Evolutionary conservation across 2,888 invertebrate species (phyloP).

Genomic region (Platycheirus albimanus): DNA sequence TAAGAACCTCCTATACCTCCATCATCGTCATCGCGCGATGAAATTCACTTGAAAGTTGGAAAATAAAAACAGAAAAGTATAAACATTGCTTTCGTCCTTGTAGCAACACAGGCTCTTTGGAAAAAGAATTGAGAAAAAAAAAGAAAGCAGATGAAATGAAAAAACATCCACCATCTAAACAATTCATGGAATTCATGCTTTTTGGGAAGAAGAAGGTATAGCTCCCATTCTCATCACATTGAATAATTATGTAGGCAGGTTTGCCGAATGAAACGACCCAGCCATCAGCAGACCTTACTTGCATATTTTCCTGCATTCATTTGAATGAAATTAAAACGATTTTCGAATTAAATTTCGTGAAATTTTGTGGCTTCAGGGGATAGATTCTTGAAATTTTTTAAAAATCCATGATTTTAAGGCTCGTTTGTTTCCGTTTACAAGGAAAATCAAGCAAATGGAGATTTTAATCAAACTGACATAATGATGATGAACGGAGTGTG

Average conservation of each 20-base stretch:
- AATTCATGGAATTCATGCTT: slow-evolving; percentile 40
- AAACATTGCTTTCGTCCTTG: slow-evolving; percentile 45
- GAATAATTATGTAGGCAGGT: neutral
- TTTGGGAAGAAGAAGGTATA: slow-evolving; percentile 4
- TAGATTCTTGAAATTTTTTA: neutral
- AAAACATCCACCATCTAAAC: slow-evolving; percentile 26
- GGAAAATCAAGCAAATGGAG: no score
- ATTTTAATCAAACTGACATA: no score
- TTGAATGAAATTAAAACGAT: slow-evolving; percentile 3
- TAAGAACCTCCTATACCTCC: slow-evolving; percentile 13
- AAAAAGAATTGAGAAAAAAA: slow-evolving; percentile 4
- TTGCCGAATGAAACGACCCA: no score
- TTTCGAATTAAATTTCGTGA: neutral
- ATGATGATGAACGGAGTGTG: no score
- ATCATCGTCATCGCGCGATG: slow-evolving; percentile 19
- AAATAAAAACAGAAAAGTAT: slow-evolving; percentile 37
- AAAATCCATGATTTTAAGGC: neutral
- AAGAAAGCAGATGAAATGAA: neutral
- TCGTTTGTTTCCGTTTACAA: neutral
- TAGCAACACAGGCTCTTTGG: slow-evolving; percentile 6
- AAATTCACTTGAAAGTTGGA: slow-evolving; percentile 29
- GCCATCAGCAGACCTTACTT: neutral
- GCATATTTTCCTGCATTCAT: slow-evolving; percentile 3
- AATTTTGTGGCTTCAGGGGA: neutral
- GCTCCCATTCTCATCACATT: neutral